Evolutionary conservation across 2,113 vertebrate genomes (phyloP), one percentile per base, ranked within the genome.

Genomic region (Amblyornis subalaris): DNA sequence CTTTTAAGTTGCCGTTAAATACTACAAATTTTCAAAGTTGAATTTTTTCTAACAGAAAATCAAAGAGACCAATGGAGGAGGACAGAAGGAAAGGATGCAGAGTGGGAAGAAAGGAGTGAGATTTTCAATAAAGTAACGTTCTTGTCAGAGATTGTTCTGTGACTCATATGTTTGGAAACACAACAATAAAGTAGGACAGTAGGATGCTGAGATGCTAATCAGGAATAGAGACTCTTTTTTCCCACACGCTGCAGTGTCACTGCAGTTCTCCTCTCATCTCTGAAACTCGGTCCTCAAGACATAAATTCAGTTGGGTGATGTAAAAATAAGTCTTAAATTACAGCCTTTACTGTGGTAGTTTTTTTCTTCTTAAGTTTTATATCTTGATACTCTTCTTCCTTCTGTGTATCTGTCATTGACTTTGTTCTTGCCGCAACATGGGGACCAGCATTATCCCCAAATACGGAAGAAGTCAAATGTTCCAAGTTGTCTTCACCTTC

Each of bases 141-240:
- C 18, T 89, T 73, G 14, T 45, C 70, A 83, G 51, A 85, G 36
- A 29, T 76, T 64, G 42, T 50, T 69, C 66, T 76, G 62, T 87
- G 70, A 79, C 33, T 79, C 89, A 54, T 79, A 85, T 92, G 7
- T 94, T 85, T 91, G 60, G 58, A 96, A 66, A 85, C 40, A 57
- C 53, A 90, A 90, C 62, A 93, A 76, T 82, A 70, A 82, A 85
- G 26, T 26, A 85, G 58, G 89, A 87, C 81, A 92, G 84, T 70
- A 58, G 58, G 74, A 82, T 91, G 66, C 58, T 82, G 85, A 91
- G 66, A 85, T 85, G 48, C 24, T 94, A 85, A 79, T 94, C 73
- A 69, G 58, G 23, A 89, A 61, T 12, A 91, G 70, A 75, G 35
- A 51, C 50, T 88, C 31, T 16, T 92, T 57, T 87, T 74, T n/a